Conservation (phyloP, 2,113 vertebrate species). For the Notarius lentiginosus region DNA sequence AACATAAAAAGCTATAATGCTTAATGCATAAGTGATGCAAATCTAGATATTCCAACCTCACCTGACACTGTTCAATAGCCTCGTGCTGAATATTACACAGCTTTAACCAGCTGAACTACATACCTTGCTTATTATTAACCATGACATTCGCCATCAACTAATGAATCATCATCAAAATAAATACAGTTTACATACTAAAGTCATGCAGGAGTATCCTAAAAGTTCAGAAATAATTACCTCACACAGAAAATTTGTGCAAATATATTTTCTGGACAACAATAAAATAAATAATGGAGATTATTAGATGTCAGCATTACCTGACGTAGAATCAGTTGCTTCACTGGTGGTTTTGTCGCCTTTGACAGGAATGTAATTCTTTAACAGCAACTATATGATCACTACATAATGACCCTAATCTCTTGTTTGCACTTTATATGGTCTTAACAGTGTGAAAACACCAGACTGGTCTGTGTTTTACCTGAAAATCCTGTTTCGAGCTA, state of each 20-base stretch:
- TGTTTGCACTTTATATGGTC: not conserved
- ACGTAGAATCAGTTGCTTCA: not conserved
- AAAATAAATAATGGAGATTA: not conserved
- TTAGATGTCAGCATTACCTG: conserved; percentile 24
- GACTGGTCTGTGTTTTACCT: conserved; percentile 40
- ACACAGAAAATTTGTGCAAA: not conserved
- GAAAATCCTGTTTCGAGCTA: conserved; percentile 47
- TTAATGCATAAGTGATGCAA: not conserved
- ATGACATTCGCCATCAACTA: not conserved
- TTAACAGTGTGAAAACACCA: conserved; percentile 26
- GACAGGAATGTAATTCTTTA: not conserved
- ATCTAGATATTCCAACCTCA: not conserved
- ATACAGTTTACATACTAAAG: not conserved
- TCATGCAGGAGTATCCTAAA: not conserved
- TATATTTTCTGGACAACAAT: not conserved
- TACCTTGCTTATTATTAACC: not conserved
- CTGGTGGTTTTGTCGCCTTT: conserved; percentile 2
- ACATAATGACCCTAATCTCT: not conserved
- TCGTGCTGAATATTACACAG: not conserved
- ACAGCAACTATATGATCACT: not conserved
- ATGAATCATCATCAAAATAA: not conserved
- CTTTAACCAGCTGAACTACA: not conserved
- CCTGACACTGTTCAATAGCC: not conserved
- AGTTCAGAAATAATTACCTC: not conserved
- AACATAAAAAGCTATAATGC: too few relatives aligned